These are phyloP conservation scores for Branchinecta lindahli DNA, from an alignment of 1,140 invertebrate species.

Conservation along the genomic window DNA sequence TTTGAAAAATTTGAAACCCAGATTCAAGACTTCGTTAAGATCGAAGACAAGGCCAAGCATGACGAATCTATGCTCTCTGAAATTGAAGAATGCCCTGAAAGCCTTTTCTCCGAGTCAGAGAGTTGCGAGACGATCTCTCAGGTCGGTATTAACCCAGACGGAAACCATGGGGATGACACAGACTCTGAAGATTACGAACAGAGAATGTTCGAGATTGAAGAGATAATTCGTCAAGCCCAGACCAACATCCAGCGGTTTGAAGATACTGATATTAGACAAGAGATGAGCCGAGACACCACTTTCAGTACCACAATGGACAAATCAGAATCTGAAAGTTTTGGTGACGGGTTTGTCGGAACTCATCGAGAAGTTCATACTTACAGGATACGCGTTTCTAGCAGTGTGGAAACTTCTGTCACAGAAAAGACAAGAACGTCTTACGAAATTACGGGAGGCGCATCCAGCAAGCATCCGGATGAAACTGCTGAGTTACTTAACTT, in stretches of 20 bases:
- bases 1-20: conserved; percentile 83
- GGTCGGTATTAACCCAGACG: conserved; percentile 32
- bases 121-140: conserved; percentile 48
- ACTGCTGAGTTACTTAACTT: neutral
- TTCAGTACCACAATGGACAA: conserved; percentile 44
- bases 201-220: conserved; percentile 52
- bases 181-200: conserved; percentile 47
- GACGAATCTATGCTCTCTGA: conserved; percentile 57
- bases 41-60: conserved; percentile 63
- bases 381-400: neutral
- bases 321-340: conserved; percentile 31
- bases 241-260: conserved; percentile 46
- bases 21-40: conserved; percentile 60
- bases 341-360: neutral
- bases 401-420: too few relatives aligned
- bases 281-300: neutral
- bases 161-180: conserved; percentile 32
- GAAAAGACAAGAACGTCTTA: neutral
- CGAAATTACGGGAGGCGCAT: neutral
- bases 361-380: neutral
- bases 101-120: conserved; percentile 44
- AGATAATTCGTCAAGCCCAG: conserved; percentile 52
- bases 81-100: conserved; percentile 49
- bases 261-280: neutral
- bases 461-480: conserved; percentile 12